A percentile compares a stretch with the other conserved stretches of the same genome.
Evolutionary conservation across 2,888 invertebrate genomes (phyloP).

Genomic region (Torymus aiolomorphi): DNA sequence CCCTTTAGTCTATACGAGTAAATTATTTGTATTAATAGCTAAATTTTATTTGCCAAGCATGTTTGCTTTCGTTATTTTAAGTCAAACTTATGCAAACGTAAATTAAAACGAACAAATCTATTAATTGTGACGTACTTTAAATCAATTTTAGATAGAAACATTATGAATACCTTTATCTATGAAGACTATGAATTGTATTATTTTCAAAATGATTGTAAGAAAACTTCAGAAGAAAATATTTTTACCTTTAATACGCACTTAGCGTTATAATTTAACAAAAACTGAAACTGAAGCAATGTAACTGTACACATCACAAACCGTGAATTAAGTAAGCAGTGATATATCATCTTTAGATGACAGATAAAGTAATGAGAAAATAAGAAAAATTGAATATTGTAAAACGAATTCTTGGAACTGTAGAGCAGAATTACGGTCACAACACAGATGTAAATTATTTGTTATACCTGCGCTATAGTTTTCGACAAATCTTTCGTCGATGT

Average conservation of each 20-base stretch:
- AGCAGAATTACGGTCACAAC: constrained; percentile 13
- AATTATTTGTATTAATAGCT: constrained; percentile 29
- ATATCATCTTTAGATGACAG: constrained; percentile 25
- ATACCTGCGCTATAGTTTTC: constrained; percentile 9
- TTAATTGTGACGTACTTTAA: constrained; percentile 14
- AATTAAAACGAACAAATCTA: constrained; percentile 21
- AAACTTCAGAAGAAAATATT: constrained; percentile 18
- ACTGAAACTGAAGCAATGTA: constrained; percentile 30
- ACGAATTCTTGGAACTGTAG: constrained; percentile 20
- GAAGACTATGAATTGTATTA: constrained; percentile 13
- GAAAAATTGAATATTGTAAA: constrained; percentile 27
- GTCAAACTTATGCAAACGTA: neutral
- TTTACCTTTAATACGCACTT: constrained; percentile 18
- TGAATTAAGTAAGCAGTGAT: neutral
- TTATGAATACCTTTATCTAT: constrained; percentile 1
- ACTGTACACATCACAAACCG: constrained; percentile 15
- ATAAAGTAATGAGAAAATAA: constrained; percentile 18
- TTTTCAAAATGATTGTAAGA: constrained; percentile 15
- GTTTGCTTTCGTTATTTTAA: constrained; percentile 29
- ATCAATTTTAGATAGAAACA: constrained; percentile 15
- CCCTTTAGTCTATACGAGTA: neutral
- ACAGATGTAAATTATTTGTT: constrained; percentile 47
- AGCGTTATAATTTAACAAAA: constrained; percentile 11
- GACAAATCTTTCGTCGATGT: constrained; percentile 19
- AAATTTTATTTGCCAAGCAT: constrained; percentile 26